phyloP scores from a whole-genome alignment of 1,140 invertebrate species.

The Bilobella aurantiaca region DNA sequence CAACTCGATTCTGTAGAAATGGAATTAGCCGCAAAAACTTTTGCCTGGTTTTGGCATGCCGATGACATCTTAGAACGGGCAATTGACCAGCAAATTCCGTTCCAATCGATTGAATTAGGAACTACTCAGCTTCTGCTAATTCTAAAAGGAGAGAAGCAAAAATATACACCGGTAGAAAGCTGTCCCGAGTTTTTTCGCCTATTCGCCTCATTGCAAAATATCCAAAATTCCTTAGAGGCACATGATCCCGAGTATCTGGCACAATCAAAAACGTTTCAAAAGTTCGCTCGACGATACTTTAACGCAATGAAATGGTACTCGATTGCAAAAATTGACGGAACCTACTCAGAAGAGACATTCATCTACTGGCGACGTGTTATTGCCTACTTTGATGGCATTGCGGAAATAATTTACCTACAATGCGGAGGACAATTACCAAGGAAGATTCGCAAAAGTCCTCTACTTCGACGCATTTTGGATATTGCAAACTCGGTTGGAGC shows the following conservation, averaged over 20 bases:
- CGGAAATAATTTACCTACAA: background rate
- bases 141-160: background rate
- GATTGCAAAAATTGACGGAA: background rate
- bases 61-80: background rate
- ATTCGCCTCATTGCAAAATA: background rate
- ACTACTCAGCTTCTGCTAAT: background rate
- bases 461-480: background rate
- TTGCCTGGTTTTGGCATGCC: background rate
- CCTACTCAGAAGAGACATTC: slow-evolving; percentile 2
- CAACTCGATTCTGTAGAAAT: background rate
- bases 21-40: slow-evolving; percentile 1
- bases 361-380: background rate
- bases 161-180: background rate
- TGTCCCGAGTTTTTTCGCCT: background rate
- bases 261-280: background rate
- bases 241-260: background rate
- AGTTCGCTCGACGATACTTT: background rate
- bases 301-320: background rate
- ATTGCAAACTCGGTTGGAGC: background rate
- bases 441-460: background rate
- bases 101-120: background rate
- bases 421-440: background rate
- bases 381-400: background rate
- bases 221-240: background rate
- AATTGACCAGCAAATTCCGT: background rate